phyloP scores from a whole-genome alignment of 2,888 invertebrate species.

The Andrena minutula region DNA sequence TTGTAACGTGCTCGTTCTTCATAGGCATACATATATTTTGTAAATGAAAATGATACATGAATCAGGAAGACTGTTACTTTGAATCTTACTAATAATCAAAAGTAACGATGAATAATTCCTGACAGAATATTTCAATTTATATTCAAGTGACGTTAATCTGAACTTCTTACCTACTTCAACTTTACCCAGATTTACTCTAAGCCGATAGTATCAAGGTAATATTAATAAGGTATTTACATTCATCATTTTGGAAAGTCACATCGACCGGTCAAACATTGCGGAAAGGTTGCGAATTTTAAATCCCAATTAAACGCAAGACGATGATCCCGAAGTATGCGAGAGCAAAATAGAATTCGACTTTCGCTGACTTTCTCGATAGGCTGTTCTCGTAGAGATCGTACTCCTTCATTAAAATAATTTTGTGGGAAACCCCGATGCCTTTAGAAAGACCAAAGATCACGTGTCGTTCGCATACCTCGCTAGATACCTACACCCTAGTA shows the following conservation, averaged over 20 bases:
- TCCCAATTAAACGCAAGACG: constrained; percentile 30
- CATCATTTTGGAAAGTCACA: constrained; percentile 1
- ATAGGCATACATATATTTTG: too few species aligned
- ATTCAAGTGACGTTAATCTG: not conserved
- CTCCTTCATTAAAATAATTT: constrained; percentile 38
- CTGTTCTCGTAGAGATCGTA: not conserved
- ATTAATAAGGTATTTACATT: constrained; percentile 5
- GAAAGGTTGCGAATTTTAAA: not conserved
- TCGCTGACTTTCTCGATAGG: constrained; percentile 48
- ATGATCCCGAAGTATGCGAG: constrained; percentile 22
- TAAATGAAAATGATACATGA: too few species aligned
- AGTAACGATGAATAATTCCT: too few species aligned
- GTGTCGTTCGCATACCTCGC: not conserved
- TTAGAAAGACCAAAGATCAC: constrained; percentile 21
- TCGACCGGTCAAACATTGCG: not conserved
- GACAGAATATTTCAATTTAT: too few species aligned
- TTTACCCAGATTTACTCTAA: not conserved
- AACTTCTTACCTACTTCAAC: not conserved
- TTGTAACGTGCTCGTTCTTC: too few species aligned
- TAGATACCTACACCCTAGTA: not conserved
- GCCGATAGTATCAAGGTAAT: constrained; percentile 3
- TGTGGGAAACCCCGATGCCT: not conserved
- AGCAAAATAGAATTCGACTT: constrained; percentile 39
- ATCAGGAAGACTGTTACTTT: too few species aligned
- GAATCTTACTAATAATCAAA: too few species aligned